Percentiles rank a stretch among this genome's conserved stretches.
Evolutionary conservation across 2,113 vertebrate genomes (phyloP).

Genomic region (Phycodurus eques): DNA sequence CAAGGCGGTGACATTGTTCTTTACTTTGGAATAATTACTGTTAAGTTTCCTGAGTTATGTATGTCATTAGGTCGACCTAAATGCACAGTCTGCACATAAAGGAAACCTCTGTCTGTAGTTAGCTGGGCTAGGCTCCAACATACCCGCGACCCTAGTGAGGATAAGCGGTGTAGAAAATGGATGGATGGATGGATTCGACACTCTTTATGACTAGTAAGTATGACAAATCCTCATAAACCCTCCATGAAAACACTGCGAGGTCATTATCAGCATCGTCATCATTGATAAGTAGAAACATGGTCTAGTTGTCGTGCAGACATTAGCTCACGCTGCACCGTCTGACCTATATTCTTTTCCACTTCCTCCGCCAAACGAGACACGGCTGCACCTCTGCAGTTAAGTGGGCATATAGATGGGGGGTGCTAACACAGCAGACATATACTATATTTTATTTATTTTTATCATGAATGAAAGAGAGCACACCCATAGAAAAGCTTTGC

Average conservation of each 20-base stretch:
- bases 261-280: background rate
- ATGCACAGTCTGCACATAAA: background rate
- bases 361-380: background rate
- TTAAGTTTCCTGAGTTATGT: background rate
- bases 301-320: constrained; percentile 51
- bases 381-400: background rate
- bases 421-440: background rate
- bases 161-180: too few relatives aligned
- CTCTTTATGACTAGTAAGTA: background rate
- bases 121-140: too few relatives aligned
- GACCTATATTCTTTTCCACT: constrained; percentile 44
- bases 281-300: constrained; percentile 15
- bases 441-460: background rate
- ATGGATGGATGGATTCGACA: constrained; percentile 11
- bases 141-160: too few relatives aligned
- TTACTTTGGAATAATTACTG: background rate
- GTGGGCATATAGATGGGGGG: background rate
- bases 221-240: background rate
- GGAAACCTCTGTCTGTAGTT: background rate
- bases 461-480: background rate
- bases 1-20: background rate
- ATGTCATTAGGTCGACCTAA: background rate
- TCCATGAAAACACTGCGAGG: background rate
- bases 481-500: too few relatives aligned
- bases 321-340: constrained; percentile 45